phyloP scores from a whole-genome alignment of 2,113 vertebrate genomes.

The Myrmophylax atrothorax region DNA sequence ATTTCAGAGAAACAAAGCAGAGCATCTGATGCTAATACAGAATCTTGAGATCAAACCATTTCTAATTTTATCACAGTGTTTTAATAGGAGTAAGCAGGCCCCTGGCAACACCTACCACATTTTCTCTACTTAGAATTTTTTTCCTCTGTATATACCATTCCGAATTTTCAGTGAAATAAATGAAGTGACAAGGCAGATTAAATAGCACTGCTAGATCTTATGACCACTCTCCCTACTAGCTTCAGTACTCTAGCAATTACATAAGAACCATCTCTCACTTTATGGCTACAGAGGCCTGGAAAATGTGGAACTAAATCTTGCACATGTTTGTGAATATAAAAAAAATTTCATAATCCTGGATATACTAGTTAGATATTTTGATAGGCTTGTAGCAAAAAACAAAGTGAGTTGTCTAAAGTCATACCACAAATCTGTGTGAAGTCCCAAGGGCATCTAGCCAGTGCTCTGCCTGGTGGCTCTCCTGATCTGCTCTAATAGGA shows the following conservation, averaged over 20 bases:
- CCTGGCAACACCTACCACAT: too few species aligned
- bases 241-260: background rate
- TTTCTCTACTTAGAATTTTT: background rate
- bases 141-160: background rate
- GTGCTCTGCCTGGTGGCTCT: background rate
- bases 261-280: background rate
- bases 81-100: background rate
- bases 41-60: background rate
- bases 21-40: background rate
- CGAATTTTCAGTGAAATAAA: background rate
- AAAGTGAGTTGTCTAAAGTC: background rate
- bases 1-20: background rate
- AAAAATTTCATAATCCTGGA: accelerated
- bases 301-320: background rate
- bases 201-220: background rate
- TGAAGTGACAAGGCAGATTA: background rate
- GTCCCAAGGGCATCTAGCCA: background rate
- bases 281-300: background rate
- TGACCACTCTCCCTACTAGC: background rate
- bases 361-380: background rate
- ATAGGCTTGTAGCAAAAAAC: background rate
- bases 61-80: background rate
- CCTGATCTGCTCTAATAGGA: background rate
- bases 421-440: background rate
- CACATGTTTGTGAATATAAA: background rate